These are phyloP conservation scores for Tetanocera ferruginea DNA, from an alignment of 2,888 invertebrate genomes.

Conservation along the genomic window DNA sequence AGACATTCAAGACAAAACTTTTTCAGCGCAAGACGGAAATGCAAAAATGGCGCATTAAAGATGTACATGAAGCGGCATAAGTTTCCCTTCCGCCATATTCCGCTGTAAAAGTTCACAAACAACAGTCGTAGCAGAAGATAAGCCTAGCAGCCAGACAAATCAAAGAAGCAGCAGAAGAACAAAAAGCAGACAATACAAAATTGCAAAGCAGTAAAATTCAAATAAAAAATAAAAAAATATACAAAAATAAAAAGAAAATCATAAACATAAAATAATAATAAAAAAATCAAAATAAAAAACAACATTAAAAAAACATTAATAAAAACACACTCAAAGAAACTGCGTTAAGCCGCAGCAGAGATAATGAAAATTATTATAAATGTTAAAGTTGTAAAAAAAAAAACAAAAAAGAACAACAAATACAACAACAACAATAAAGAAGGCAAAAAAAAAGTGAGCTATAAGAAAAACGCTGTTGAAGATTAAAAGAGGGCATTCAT, in stretches of 20 bases:
- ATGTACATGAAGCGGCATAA: not conserved
- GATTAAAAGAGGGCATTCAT: constrained; percentile 3
- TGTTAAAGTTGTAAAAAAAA: not conserved
- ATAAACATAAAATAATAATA: not conserved
- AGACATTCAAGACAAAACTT: not conserved
- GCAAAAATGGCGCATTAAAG: constrained; percentile 11
- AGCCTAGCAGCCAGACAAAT: not conserved
- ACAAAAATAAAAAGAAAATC: constrained; percentile 1
- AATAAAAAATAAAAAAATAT: not conserved
- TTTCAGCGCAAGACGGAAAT: constrained; percentile 2
- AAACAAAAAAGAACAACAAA: not conserved
- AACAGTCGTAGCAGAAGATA: not conserved
- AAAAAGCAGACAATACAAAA: not conserved
- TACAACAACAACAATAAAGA: constrained; percentile 2
- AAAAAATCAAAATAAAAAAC: not conserved
- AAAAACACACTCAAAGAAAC: constrained; percentile 1
- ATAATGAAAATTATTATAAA: constrained; percentile 6
- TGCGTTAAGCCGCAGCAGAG: not conserved
- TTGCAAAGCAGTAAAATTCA: not conserved
- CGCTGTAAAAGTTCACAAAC: not conserved
- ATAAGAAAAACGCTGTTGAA: not conserved
- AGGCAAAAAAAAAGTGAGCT: not conserved
- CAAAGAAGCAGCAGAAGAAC: not conserved
- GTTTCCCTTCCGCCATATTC: constrained; percentile 14
- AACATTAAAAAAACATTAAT: not conserved